Percentiles rank a stretch among this genome's conserved stretches.
Conservation (phyloP, 2,797 vertebrate genomes). For the Chelon auratus region DNA sequence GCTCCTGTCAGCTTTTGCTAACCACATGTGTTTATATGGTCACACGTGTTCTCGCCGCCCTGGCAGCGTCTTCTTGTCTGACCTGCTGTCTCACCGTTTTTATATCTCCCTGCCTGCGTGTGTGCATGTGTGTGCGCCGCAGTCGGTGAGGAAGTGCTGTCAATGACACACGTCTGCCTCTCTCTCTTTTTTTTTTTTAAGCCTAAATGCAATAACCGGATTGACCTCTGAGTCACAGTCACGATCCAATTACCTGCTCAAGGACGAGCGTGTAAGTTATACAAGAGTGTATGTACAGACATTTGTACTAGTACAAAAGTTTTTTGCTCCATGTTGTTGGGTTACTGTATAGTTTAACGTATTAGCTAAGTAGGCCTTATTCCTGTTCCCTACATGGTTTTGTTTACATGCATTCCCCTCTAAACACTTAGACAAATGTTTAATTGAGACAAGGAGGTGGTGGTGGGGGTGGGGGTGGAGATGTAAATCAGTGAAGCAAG, state of each 20-base stretch:
- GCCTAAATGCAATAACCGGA: conserved; percentile 75
- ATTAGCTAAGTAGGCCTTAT: conserved; percentile 12
- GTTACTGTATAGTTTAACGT: no score
- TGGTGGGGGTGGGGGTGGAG: conserved; percentile 51
- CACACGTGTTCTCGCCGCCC: conserved; percentile 41
- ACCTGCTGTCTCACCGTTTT: conserved; percentile 55
- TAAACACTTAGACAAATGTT: conserved; percentile 79
- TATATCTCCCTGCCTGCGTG: conserved; percentile 32
- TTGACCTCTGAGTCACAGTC: conserved; percentile 76
- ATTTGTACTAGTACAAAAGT: background rate
- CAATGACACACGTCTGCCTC: conserved; percentile 43
- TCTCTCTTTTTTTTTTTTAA: conserved; percentile 24
- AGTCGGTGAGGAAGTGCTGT: conserved; percentile 24
- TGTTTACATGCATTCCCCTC: conserved; percentile 53
- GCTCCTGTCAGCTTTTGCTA: conserved; percentile 26
- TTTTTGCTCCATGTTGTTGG: background rate
- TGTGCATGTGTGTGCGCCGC: conserved; percentile 19
- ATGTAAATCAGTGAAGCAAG: conserved; percentile 79
- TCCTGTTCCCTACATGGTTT: conserved; percentile 22
- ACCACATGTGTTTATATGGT: conserved; percentile 51
- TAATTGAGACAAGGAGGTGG: conserved; percentile 74
- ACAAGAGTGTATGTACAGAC: conserved; percentile 48
- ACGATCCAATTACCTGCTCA: conserved; percentile 80
- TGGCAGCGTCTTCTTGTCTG: conserved; percentile 30
- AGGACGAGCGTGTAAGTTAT: conserved; percentile 77